phyloP scores from a whole-genome alignment of 2,888 invertebrate species.

The Laothoe populi region DNA sequence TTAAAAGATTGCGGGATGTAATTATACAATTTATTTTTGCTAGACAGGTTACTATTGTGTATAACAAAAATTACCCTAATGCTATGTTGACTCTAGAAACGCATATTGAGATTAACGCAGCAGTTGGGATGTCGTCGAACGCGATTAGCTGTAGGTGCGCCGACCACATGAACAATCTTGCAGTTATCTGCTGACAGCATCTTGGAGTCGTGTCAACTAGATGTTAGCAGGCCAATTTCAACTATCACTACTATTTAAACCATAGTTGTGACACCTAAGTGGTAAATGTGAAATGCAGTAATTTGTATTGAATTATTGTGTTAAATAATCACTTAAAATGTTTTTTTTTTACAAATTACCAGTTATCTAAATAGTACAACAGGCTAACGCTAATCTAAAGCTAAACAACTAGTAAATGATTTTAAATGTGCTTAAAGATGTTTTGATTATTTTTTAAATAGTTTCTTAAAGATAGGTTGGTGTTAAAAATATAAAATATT shows the following conservation, averaged over 20 bases:
- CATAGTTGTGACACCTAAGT: background rate
- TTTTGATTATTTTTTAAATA: background rate
- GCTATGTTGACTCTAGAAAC: slow-evolving; percentile 50
- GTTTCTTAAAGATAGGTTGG: slow-evolving; percentile 1
- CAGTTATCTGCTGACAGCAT: slow-evolving; percentile 79
- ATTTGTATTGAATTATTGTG: background rate
- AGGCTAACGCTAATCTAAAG: background rate
- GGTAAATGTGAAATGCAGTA: background rate
- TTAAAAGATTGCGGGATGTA: background rate
- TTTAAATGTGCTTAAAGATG: background rate
- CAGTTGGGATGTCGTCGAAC: slow-evolving; percentile 57
- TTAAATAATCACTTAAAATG: background rate
- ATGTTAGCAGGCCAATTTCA: slow-evolving; percentile 68
- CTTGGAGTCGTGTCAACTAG: slow-evolving; percentile 79
- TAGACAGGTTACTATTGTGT: background rate
- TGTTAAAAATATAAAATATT: slow-evolving; percentile 23
- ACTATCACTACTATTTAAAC: slow-evolving; percentile 47
- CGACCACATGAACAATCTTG: slow-evolving; percentile 67
- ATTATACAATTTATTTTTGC: background rate
- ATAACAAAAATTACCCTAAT: slow-evolving; percentile 27
- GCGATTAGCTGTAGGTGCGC: slow-evolving; percentile 53
- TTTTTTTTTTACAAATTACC: background rate
- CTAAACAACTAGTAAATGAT: background rate
- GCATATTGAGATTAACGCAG: slow-evolving; percentile 60
- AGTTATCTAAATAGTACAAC: background rate